Percentiles rank a stretch among this genome's conserved stretches.
Evolutionary conservation across 1,140 invertebrate species (phyloP).

Genomic region (Antheraea mylitta): DNA sequence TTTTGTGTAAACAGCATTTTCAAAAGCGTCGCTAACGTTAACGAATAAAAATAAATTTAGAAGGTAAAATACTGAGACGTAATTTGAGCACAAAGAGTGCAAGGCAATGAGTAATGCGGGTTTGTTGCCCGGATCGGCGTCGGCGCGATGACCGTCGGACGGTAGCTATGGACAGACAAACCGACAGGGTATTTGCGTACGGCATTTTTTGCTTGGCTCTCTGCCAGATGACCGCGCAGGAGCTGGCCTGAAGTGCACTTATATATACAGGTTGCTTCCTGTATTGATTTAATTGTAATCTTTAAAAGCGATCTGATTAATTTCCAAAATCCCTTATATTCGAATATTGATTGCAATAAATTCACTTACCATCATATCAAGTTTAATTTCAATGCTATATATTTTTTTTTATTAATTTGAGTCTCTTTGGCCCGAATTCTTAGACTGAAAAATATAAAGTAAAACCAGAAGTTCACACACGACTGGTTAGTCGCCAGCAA

Average conservation of each 20-base stretch:
- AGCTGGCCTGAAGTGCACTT: constrained; percentile 16
- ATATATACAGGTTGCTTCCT: constrained; percentile 24
- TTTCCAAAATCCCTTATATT: too few relatives aligned
- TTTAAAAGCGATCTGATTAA: not conserved
- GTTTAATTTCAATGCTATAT: too few relatives aligned
- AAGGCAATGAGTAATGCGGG: constrained; percentile 34
- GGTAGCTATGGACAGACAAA: constrained; percentile 26
- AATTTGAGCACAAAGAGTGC: constrained; percentile 6
- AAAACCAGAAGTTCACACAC: too few relatives aligned
- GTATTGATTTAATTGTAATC: constrained; percentile 1
- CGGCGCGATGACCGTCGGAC: constrained; percentile 36
- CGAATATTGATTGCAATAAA: too few relatives aligned
- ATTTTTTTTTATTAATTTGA: too few relatives aligned
- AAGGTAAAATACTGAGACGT: not conserved
- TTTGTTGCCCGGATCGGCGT: constrained; percentile 32
- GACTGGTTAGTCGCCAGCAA: too few relatives aligned
- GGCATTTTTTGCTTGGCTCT: constrained; percentile 43
- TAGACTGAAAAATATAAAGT: too few relatives aligned
- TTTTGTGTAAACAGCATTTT: not conserved
- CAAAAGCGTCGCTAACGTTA: not conserved
- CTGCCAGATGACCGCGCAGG: constrained; percentile 41
- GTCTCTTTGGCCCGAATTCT: too few relatives aligned
- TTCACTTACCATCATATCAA: too few relatives aligned
- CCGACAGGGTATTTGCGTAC: constrained; percentile 33
- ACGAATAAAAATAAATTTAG: not conserved